Base-by-base conservation (phyloP, 2,888 invertebrate species). In the Epinotia ramella region DNA sequence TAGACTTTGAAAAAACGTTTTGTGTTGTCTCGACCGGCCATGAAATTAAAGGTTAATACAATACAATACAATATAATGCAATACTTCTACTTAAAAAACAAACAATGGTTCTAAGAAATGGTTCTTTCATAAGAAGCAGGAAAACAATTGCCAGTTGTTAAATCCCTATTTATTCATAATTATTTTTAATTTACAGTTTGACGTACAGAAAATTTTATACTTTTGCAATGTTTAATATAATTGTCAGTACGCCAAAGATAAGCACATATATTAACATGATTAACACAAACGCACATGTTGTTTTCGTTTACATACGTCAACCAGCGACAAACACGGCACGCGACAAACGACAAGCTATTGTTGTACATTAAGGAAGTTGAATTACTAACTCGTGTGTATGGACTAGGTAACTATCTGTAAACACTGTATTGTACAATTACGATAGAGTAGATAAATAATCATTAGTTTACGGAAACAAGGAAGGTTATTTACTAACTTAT, bases 301-400 rank as follows among this genome's bases (percentile, higher is more conserved):
- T 65, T 65, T 49, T 65, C 46, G 49, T 46, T n/a, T 33, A 53
- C 53, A 66, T 66, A 33, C 24, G 9, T 24, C 16, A 28, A 11
- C 28, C 24, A 28, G n/a, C 53, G 33, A 24, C 46, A 65, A 18
- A 66, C 53, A 53, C 6, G 53, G 53, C 66, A 66, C 66, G 53
- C 66, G 66, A 66, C 53, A 18, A 53, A 4, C 66, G 12, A 46
- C 65, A 49, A 53, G 66, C 53, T 53, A 66, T 66, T 66, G 33
- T 66, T 66, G 28, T 33, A 53, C 0, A 24, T 33, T 33, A 53
- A 53, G 66, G 66, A 66, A 66, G 66, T 56, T 66, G 66, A 66
- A 66, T 66, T 66, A 13, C 33, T 33, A 12, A 9, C 57, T 20
- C 18, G 57, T 57, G 13, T 20, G 18, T 18, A 2, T 40, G 40